Percentiles rank a stretch among this genome's conserved stretches.
Evolutionary conservation across 2,797 vertebrate species (phyloP).

Genomic region (Malacoraja senta): DNA sequence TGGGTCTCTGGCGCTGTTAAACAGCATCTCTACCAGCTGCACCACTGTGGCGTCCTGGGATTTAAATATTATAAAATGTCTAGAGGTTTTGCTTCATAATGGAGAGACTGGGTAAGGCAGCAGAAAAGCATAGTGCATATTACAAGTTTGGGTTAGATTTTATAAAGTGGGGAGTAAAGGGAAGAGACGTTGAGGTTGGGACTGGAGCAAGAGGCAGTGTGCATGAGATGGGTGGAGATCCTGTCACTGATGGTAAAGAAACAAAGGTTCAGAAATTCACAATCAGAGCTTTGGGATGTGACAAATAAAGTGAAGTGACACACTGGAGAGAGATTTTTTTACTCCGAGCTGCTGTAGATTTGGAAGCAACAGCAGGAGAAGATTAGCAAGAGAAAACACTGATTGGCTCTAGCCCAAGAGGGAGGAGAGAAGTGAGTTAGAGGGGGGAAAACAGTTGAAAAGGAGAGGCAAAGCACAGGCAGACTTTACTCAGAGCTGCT

Average conservation of each 20-base stretch:
- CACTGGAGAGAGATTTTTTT: neutral
- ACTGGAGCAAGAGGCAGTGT: neutral
- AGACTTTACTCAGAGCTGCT: no score
- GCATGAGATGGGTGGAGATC: neutral
- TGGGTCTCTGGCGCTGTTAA: no score
- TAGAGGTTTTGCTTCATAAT: no score
- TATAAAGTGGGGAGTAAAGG: neutral
- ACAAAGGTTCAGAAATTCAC: neutral
- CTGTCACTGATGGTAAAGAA: neutral
- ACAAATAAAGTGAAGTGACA: neutral
- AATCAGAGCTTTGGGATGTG: neutral
- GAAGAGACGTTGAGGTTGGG: neutral
- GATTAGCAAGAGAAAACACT: no score
- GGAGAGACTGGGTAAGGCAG: neutral
- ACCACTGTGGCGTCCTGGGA: no score
- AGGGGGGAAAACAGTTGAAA: no score
- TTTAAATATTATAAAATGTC: neutral
- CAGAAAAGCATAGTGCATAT: neutral
- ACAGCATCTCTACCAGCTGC: no score
- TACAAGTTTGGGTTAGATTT: neutral
- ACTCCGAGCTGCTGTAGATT: no score
- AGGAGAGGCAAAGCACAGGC: no score
- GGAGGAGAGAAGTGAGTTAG: no score
- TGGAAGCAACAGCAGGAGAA: no score
- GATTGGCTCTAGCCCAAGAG: no score